Percentiles rank a stretch among this genome's conserved stretches.
Conservation (phyloP, 2,888 invertebrate species). For the Hylaea fasciaria region DNA sequence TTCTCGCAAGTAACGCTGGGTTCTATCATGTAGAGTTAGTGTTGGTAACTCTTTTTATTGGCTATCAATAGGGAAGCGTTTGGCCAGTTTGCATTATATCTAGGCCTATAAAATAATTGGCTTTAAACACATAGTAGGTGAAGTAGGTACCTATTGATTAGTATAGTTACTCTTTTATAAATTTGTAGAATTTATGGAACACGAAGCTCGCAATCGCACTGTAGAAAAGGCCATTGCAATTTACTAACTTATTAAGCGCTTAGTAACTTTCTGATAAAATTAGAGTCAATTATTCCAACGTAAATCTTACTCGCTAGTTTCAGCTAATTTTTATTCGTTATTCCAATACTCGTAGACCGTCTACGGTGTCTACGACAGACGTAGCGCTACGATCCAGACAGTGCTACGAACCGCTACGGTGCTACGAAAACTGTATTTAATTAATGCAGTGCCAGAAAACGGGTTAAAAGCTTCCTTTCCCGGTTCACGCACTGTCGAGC, state of each 20-base stretch:
- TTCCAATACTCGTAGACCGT: conserved; percentile 26
- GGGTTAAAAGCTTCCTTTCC: conserved; percentile 25
- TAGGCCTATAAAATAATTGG: too few species aligned
- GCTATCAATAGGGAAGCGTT: too few species aligned
- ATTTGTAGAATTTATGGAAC: too few species aligned
- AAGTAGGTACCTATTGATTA: too few species aligned
- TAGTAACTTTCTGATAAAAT: conserved; percentile 13
- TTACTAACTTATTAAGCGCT: conserved; percentile 3
- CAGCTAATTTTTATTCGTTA: conserved; percentile 16
- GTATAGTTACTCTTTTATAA: too few species aligned
- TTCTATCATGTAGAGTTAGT: too few species aligned
- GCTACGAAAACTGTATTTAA: conserved; percentile 29
- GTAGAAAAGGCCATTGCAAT: not conserved
- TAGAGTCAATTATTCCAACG: conserved; percentile 8
- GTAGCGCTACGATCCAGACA: conserved; percentile 12
- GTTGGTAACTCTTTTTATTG: too few species aligned
- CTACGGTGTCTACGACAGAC: conserved; percentile 15
- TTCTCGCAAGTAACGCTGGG: too few species aligned
- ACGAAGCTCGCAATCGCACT: too few species aligned
- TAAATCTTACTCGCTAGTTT: conserved; percentile 17
- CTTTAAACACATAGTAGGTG: too few species aligned
- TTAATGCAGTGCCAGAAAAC: conserved; percentile 29
- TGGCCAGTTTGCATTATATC: too few species aligned
- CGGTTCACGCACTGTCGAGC: conserved; percentile 23
- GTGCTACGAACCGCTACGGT: conserved; percentile 18